Percentiles rank a stretch among this genome's conserved stretches.
These are phyloP conservation scores for Baryphthengus martii DNA, from an alignment of 2,113 vertebrate species.

Conservation along the genomic window DNA sequence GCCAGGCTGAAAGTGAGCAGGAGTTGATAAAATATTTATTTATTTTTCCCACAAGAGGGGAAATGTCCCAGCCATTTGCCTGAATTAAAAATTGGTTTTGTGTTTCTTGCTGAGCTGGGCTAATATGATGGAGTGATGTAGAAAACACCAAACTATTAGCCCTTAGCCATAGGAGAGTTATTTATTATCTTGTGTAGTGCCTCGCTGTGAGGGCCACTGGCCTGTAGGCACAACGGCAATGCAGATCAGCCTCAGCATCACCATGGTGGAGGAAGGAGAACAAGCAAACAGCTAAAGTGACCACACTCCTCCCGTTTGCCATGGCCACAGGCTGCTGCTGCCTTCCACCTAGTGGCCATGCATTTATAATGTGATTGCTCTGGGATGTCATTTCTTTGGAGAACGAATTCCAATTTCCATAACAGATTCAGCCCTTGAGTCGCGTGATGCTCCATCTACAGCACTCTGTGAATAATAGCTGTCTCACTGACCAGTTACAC, in stretches of 20 bases:
- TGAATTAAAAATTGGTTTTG: neutral
- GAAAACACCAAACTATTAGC: neutral
- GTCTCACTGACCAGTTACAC: neutral
- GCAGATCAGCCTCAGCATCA: neutral
- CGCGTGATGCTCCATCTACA: accelerated
- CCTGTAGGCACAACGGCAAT: accelerated
- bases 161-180: neutral
- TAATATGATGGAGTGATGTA: neutral
- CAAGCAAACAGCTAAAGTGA: neutral
- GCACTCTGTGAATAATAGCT: neutral
- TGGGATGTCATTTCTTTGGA: neutral
- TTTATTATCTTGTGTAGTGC: neutral
- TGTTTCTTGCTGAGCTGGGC: neutral
- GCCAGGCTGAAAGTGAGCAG: neutral
- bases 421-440: neutral
- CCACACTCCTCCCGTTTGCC: neutral
- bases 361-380: neutral
- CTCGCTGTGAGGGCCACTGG: neutral
- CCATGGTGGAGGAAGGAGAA: neutral
- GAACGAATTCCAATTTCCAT: neutral
- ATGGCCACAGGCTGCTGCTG: neutral
- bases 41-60: neutral
- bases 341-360: neutral
- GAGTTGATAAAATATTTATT: neutral
- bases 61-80: neutral